Conservation (phyloP, 2,797 vertebrate species). For the Octomys mimax region DNA sequence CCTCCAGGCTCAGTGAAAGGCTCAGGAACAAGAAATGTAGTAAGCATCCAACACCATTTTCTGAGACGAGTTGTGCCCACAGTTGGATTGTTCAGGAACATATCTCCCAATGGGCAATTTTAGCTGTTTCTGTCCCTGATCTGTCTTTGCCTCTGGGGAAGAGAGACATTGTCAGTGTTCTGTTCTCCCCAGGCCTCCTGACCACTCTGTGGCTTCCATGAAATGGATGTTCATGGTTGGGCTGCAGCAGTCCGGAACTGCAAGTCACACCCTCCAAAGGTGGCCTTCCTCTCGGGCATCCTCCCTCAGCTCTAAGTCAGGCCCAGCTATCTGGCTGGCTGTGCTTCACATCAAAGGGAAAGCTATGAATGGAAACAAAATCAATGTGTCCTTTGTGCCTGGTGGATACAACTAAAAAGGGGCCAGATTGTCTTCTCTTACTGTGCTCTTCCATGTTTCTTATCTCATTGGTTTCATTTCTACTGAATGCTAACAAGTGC, state of each 20-base stretch:
- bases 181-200: background rate
- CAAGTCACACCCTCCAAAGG: background rate
- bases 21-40: background rate
- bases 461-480: background rate
- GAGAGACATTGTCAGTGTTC: background rate
- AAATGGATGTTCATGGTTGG: background rate
- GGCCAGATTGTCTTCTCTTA: background rate
- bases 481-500: constrained; percentile 35
- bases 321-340: background rate
- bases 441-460: constrained; percentile 19
- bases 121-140: constrained; percentile 17
- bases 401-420: constrained; percentile 22
- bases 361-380: background rate
- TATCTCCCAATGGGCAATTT: background rate
- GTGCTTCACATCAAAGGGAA: background rate
- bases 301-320: constrained; percentile 1
- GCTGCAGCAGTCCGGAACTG: background rate
- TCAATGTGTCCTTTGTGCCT: background rate
- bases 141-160: background rate
- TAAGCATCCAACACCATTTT: background rate
- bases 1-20: background rate
- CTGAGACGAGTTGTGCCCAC: background rate
- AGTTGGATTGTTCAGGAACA: background rate
- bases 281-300: background rate
- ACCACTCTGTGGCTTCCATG: background rate